Evolutionary conservation across 2,113 vertebrate species (phyloP), one percentile per base, ranked within the genome.

Genomic region (Amblyopsis rosae): DNA sequence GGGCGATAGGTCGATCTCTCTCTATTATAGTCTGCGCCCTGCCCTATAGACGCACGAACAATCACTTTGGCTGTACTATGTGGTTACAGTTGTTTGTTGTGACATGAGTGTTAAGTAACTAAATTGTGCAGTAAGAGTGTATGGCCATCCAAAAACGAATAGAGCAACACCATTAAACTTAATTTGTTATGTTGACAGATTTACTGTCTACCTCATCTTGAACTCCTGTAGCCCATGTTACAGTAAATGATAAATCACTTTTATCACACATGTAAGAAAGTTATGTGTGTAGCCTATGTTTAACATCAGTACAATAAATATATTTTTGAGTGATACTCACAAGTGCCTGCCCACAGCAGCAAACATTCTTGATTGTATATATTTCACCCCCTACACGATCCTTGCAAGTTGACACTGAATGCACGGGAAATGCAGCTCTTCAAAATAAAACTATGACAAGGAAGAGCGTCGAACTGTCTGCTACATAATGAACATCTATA

Each of bases 41-140:
- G 60, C 62, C 69, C 53, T 73, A 13, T 33, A 65, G 59, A 56
- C 67, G 65, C 67, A 54, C 54, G 50, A 68, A 72, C 58, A 73
- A 61, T 80, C 65, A 35, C 65, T 75, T 7, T 55, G n/a, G 32
- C 35, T 17, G 65, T 73, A 74, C 62, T 61, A 69, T 86, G 81
- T 64, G 84, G 88, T 86, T 86, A 73, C 73, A 70, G 76, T 59
- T 79, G 83, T 83, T 86, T 89, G 84, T 87, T 87, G 77, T 82
- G 80, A 87, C 80, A 86, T 73, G 71, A 67, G 68, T 77, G 73
- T 80, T 73, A 81, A 81, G 59, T 75, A 75, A 54, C 72, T 51
- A 59, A 70, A 72, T 76, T 46, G 0, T 60, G 80, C 70, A 65
- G 74, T 71, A 12, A 71, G 75, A 76, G 62, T 59, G 60, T 73